phyloP scores from a whole-genome alignment of 2,888 invertebrate species.

The Tiphia femorata region DNA sequence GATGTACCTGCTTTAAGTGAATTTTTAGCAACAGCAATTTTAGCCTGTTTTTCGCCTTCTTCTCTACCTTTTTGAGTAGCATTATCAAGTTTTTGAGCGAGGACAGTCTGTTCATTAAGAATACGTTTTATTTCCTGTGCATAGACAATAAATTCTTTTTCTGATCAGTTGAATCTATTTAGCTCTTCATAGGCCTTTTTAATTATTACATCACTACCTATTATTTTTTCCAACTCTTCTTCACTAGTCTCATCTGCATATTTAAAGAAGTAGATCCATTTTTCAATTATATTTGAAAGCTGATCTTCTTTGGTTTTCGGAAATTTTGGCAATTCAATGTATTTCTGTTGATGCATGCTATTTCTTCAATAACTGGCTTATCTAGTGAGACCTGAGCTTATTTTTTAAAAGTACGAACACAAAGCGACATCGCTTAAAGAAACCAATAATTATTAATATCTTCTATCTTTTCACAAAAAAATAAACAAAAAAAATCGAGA shows the following conservation, averaged over 20 bases:
- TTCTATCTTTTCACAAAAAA: too few relatives aligned
- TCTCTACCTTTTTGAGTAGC: constrained; percentile 11
- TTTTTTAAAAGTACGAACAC: too few relatives aligned
- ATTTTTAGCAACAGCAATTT: constrained; percentile 22
- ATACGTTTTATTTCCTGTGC: constrained; percentile 23
- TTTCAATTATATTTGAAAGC: constrained; percentile 37
- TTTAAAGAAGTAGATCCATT: constrained; percentile 43
- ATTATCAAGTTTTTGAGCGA: constrained; percentile 30
- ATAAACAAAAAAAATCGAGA: too few relatives aligned
- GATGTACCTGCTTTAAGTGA: constrained; percentile 20
- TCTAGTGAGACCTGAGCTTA: too few relatives aligned
- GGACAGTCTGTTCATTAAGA: constrained; percentile 19
- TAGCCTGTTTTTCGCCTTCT: constrained; percentile 10
- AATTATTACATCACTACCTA: constrained; percentile 30
- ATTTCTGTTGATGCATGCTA: too few relatives aligned
- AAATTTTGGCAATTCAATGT: constrained; percentile 47
- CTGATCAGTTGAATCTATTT: constrained; percentile 25
- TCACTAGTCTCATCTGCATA: constrained; percentile 49
- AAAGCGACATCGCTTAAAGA: too few relatives aligned
- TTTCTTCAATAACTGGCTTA: too few relatives aligned
- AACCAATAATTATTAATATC: too few relatives aligned
- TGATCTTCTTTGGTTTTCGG: constrained; percentile 38
- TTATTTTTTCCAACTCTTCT: constrained; percentile 32
- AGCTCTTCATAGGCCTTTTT: constrained; percentile 27
- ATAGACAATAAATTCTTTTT: constrained; percentile 24